Base-by-base conservation (phyloP, 2,797 vertebrate species). In the Melanotaenia parkinsoni region DNA sequence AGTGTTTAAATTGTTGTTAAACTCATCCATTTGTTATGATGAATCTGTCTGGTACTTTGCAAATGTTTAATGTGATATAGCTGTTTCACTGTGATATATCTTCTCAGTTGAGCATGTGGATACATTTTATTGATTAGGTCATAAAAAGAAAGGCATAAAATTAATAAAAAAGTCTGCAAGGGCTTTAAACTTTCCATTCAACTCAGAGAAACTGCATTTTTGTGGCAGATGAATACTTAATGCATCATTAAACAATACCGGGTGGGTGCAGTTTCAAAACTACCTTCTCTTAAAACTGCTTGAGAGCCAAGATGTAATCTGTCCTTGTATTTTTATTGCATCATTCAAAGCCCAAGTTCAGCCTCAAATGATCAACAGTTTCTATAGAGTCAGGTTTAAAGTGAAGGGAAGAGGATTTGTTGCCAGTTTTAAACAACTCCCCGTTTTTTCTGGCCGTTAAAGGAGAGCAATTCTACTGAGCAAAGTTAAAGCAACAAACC, bases 361-460 rank as follows among this genome's bases (percentile, higher is more conserved):
- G 12, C 28, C 51, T 64, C 30, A 12, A 64, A 72, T 67, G 75
- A 65, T 65, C 70, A 62, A 35, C 68, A 71, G 69, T 80, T 86
- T 66, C 81, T 79, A 79, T 81, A 79, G 83, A 74, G 79, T 56
- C 74, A 24, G 10, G 59, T 83, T 83, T 69, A 62, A 45, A 47
- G 32, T 72, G 77, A 54, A 80, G 59, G 74, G 77, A 63, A 62
- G 38, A 1, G 43, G 79, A 83, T 86, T 69, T 70, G 70, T 71
- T 83, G 51, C 71, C 76, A 70, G 76, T 82, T 82, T 80, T 58
- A 78, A 72, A 54, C 12, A 0, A 26, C 50, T 87, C 71, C 76
- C 30, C 56, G 72, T 72, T 81, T 76, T 3, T 69, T 72, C 14
- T 53, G 70, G 63, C 78, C 81, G 80, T 77, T 88, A 63, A 85